Evolutionary conservation across 2,888 invertebrate genomes (phyloP), one percentile per base, ranked within the genome.

Genomic region (Perizoma flavofasciatum): DNA sequence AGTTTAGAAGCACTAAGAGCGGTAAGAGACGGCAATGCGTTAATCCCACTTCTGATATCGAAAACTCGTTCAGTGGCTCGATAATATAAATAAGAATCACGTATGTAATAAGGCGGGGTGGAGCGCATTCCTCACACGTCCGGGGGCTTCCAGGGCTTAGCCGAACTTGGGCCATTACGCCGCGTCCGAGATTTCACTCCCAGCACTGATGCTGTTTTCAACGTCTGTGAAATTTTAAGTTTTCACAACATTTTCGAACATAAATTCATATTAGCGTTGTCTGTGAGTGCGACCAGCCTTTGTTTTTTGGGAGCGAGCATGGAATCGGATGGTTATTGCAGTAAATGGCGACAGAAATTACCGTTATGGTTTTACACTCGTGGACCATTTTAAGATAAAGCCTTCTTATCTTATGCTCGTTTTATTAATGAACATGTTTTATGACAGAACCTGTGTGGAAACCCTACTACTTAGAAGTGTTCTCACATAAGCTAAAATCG

Each of bases 11-110:
- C 74, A 79, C 82, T 80, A 75, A 79, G 71, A 77, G 78, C 79
- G 74, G 77, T 86, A 85, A 85, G 80, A 82, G 82, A 82, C 75
- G 73, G 69, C 77, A 78, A 75, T 77, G 76, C 82, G 85, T 79
- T 89, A 89, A 90, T 89, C 90, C 87, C 71, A 73, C 79, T 77
- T 79, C 74, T 84, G 83, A 84, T 87, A 86, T 81, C 81, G 81
- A 75, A 79, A 78, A 77, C 76, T 77, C 78, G 77, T 74, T 63
- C 70, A 71, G 70, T 73, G 63, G 61, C 65, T 66, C 64, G 60
- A 66, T 72, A 84, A 89, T 91, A 92, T 90, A 91, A 90, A 90
- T 90, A 91, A 87, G 86, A 89, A 91, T 89, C 91, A 91, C 92
- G 92, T 91, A 87, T 89, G 90, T 91, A 92, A 91, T 92, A 91